A percentile compares a stretch with the other conserved stretches of the same genome.
phyloP scores from a whole-genome alignment of 2,797 vertebrate species.

The Paramormyrops hopkinsi region DNA sequence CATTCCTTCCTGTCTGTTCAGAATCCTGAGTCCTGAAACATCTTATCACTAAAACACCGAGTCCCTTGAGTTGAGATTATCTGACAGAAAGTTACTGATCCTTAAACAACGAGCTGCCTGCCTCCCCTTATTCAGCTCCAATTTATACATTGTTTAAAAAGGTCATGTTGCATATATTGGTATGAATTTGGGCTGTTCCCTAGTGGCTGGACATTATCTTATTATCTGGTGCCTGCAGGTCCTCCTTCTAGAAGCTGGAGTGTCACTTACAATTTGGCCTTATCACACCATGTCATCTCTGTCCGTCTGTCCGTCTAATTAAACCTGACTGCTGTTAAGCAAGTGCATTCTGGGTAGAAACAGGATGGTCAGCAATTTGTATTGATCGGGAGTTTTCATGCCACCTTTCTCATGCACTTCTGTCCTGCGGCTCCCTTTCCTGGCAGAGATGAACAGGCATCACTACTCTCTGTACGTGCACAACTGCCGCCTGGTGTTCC shows the following conservation, averaged over 20 bases:
- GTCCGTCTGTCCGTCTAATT: not conserved
- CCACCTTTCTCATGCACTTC: not conserved
- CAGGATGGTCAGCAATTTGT: not conserved
- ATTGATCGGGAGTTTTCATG: not conserved
- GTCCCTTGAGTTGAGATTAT: not conserved
- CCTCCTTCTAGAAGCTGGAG: not conserved
- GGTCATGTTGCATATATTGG: not conserved
- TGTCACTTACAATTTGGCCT: not conserved
- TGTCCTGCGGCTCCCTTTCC: not conserved
- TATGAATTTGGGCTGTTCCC: not conserved
- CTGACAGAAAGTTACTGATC: not conserved
- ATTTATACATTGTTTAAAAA: not conserved
- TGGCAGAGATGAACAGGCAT: constrained; percentile 92
- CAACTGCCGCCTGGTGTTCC: constrained; percentile 85
- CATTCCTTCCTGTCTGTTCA: not conserved
- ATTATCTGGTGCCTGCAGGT: not conserved
- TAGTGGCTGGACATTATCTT: not conserved
- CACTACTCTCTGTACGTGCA: constrained; percentile 88
- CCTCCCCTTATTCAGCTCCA: not conserved
- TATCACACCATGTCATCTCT: not conserved
- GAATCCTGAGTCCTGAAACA: not conserved
- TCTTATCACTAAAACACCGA: not conserved
- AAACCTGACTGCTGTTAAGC: not conserved
- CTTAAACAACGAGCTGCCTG: not conserved
- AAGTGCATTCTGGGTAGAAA: not conserved